Evolutionary conservation across 2,797 vertebrate species (phyloP).

Genomic region (Ambastaia sidthimunki): DNA sequence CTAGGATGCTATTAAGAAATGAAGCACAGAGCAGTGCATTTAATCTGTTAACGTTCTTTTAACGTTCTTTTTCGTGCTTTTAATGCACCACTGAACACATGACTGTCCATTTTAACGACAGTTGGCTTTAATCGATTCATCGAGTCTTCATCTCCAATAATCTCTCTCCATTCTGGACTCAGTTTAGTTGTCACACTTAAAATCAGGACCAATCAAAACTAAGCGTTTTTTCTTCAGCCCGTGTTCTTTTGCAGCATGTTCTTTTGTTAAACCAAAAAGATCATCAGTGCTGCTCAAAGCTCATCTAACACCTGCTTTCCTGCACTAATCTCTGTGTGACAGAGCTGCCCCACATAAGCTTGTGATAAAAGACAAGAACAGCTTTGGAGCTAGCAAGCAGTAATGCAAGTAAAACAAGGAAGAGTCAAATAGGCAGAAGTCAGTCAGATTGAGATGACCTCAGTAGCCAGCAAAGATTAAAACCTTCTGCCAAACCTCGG

Average conservation of each 20-base stretch:
- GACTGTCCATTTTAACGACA: background rate
- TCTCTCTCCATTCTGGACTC: background rate
- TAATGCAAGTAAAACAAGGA: background rate
- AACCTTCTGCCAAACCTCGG: slow-evolving; percentile 3
- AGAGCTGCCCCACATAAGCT: slow-evolving; percentile 40
- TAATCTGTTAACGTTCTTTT: background rate
- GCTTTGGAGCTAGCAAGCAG: background rate
- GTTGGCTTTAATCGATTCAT: background rate
- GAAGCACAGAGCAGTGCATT: too few relatives aligned
- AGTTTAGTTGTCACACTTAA: slow-evolving; percentile 1
- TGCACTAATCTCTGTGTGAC: slow-evolving; percentile 51
- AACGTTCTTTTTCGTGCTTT: background rate
- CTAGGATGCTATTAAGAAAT: too few relatives aligned
- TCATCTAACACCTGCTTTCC: slow-evolving; percentile 52
- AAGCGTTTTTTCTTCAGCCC: slow-evolving; percentile 35
- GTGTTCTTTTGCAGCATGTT: slow-evolving; percentile 18
- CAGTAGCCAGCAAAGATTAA: slow-evolving; percentile 11
- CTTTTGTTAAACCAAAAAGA: slow-evolving; percentile 38
- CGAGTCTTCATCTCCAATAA: background rate
- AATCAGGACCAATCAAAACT: slow-evolving; percentile 16
- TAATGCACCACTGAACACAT: background rate
- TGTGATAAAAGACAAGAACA: slow-evolving; percentile 12
- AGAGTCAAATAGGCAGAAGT: background rate
- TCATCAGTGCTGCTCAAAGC: slow-evolving; percentile 29
- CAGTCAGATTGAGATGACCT: background rate